phyloP scores from a whole-genome alignment of 2,113 vertebrate species.

The Holacanthus passer region DNA sequence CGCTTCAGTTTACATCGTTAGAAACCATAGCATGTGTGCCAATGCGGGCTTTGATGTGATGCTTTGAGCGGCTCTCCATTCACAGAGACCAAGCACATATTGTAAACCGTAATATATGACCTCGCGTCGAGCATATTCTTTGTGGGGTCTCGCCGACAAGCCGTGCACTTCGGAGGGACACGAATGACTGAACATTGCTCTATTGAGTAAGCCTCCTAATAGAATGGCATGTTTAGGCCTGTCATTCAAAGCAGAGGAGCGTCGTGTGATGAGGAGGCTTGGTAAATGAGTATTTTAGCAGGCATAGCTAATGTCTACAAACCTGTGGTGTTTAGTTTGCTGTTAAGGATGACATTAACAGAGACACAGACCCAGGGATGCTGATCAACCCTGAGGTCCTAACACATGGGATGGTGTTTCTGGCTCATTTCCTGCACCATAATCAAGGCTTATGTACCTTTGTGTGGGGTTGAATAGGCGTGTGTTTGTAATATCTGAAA shows the following conservation, averaged over 20 bases:
- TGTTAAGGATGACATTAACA: slow-evolving; percentile 81
- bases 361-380: slow-evolving; percentile 85
- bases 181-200: slow-evolving; percentile 78
- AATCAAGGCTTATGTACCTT: slow-evolving; percentile 85
- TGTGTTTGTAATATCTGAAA: slow-evolving; percentile 41
- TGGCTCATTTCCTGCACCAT: slow-evolving; percentile 84
- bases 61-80: slow-evolving; percentile 65
- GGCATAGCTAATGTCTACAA: slow-evolving; percentile 80
- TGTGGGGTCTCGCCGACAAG: slow-evolving; percentile 68
- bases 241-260: slow-evolving; percentile 79
- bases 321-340: slow-evolving; percentile 81
- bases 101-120: slow-evolving; percentile 78
- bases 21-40: slow-evolving; percentile 53
- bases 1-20: slow-evolving; percentile 58
- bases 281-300: slow-evolving; percentile 82
- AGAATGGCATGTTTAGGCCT: slow-evolving; percentile 79
- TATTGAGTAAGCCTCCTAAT: slow-evolving; percentile 72
- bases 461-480: slow-evolving; percentile 63
- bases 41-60: slow-evolving; percentile 57
- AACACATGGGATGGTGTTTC: slow-evolving; percentile 82
- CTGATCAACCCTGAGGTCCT: slow-evolving; percentile 83
- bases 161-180: slow-evolving; percentile 68
- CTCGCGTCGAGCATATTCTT: slow-evolving; percentile 67
- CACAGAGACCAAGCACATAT: slow-evolving; percentile 63
- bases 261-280: slow-evolving; percentile 73